A percentile compares a stretch with the other conserved stretches of the same genome.
These are phyloP conservation scores for Esox lucius DNA, from an alignment of 2,797 vertebrate genomes.

Conservation along the genomic window DNA sequence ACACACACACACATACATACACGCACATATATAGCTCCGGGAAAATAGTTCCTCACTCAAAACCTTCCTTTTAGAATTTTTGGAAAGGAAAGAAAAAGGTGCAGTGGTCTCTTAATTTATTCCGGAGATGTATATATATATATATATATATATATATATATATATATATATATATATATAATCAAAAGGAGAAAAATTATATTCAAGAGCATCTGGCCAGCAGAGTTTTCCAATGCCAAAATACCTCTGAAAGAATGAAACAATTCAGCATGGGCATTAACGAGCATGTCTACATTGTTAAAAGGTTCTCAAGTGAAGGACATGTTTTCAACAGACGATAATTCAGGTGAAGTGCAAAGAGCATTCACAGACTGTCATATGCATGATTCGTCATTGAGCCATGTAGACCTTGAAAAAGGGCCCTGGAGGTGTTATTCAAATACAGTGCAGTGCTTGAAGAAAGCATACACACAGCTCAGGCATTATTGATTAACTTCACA, in stretches of 20 bases:
- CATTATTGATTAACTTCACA: too few relatives aligned
- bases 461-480: conserved; percentile 47
- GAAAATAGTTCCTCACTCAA: too few relatives aligned
- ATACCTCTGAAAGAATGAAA: not conserved
- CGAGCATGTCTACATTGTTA: not conserved
- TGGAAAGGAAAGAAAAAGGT: too few relatives aligned
- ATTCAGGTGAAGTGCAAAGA: conserved; percentile 2
- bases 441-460: conserved; percentile 51
- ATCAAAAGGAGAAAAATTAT: too few relatives aligned
- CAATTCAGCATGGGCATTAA: not conserved
- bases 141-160: too few relatives aligned
- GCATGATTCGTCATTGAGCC: not conserved
- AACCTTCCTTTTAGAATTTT: too few relatives aligned
- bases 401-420: conserved; percentile 52
- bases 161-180: too few relatives aligned
- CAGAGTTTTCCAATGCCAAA: not conserved
- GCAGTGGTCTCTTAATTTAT: too few relatives aligned
- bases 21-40: too few relatives aligned
- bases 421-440: conserved; percentile 59
- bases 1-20: too few relatives aligned
- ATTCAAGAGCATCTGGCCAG: not conserved
- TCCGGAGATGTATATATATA: too few relatives aligned
- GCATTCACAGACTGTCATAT: conserved; percentile 1
- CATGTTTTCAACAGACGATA: not conserved
- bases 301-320: conserved; percentile 6